Evolutionary conservation across 2,113 vertebrate species (phyloP).

Genomic region (Siphamia tubifer): DNA sequence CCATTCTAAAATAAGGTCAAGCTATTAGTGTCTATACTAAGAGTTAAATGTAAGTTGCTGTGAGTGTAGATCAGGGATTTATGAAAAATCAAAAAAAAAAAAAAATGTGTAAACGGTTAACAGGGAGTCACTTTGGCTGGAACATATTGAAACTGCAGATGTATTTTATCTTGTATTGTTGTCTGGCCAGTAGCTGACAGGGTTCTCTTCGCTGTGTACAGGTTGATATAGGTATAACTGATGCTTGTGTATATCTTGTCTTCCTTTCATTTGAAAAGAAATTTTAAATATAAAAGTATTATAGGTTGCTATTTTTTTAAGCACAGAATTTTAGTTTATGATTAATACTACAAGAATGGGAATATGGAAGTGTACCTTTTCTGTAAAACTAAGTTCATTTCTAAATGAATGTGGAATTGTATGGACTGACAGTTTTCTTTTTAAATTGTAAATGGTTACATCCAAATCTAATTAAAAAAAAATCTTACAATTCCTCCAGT

Average conservation of each 20-base stretch:
- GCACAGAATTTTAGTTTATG: conserved; percentile 77
- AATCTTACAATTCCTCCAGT: conserved; percentile 60
- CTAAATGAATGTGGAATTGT: conserved; percentile 77
- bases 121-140: conserved; percentile 73
- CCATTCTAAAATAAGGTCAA: conserved; percentile 57
- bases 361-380: conserved; percentile 60
- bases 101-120: conserved; percentile 61
- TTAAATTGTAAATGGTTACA: conserved; percentile 76
- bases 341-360: conserved; percentile 72
- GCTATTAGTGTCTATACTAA: conserved; percentile 38
- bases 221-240: conserved; percentile 81
- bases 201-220: conserved; percentile 82
- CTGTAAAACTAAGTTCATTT: conserved; percentile 67
- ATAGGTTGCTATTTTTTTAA: conserved; percentile 88
- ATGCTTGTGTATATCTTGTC: conserved; percentile 88
- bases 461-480: conserved; percentile 82
- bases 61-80: conserved; percentile 68
- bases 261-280: conserved; percentile 82
- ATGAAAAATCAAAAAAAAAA: conserved; percentile 50
- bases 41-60: conserved; percentile 53
- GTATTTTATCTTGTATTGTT: conserved; percentile 58
- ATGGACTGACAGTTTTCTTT: conserved; percentile 69
- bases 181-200: conserved; percentile 80
- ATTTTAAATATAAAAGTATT: conserved; percentile 92
- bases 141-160: conserved; percentile 56